Percentiles rank a stretch among this genome's conserved stretches.
phyloP scores from a whole-genome alignment of 1,140 invertebrate species.

The Drosophila hydei region DNA sequence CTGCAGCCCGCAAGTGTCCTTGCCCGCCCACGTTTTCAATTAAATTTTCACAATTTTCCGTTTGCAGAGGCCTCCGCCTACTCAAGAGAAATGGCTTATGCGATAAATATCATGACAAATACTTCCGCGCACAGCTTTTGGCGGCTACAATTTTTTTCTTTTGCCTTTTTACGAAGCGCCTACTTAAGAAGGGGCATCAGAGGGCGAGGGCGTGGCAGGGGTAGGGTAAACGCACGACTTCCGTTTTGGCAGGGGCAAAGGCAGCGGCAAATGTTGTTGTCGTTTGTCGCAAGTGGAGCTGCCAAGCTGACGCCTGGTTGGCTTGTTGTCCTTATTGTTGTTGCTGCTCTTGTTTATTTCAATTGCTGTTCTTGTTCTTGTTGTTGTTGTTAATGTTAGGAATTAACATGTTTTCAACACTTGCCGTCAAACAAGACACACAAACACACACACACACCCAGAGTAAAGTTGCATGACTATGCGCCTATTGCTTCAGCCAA shows the following conservation, averaged over 20 bases:
- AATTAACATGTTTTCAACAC: constrained; percentile 81
- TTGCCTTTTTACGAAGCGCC: constrained; percentile 26
- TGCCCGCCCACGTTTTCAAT: constrained; percentile 65
- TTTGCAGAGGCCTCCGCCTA: constrained; percentile 33
- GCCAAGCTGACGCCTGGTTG: constrained; percentile 19
- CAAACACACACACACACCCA: neutral
- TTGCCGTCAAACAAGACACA: constrained; percentile 43
- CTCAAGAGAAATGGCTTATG: constrained; percentile 68
- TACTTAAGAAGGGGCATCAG: constrained; percentile 12
- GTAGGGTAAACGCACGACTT: constrained; percentile 38
- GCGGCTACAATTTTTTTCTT: constrained; percentile 18
- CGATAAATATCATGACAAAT: constrained; percentile 80
- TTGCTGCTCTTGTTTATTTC: constrained; percentile 5
- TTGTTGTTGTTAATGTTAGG: constrained; percentile 67
- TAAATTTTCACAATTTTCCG: constrained; percentile 80
- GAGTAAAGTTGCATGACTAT: constrained; percentile 54
- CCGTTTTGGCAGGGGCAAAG: constrained; percentile 65
- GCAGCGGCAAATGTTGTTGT: constrained; percentile 60
- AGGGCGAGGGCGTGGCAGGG: neutral
- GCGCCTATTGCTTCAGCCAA: constrained; percentile 15
- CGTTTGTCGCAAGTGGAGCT: constrained; percentile 51
- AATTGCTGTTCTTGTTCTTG: constrained; percentile 19
- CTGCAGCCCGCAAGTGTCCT: constrained; percentile 8
- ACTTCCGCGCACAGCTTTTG: constrained; percentile 60
- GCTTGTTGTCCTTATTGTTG: neutral